phyloP scores from a whole-genome alignment of 1,140 invertebrate species.

The Colletes latitarsis region DNA sequence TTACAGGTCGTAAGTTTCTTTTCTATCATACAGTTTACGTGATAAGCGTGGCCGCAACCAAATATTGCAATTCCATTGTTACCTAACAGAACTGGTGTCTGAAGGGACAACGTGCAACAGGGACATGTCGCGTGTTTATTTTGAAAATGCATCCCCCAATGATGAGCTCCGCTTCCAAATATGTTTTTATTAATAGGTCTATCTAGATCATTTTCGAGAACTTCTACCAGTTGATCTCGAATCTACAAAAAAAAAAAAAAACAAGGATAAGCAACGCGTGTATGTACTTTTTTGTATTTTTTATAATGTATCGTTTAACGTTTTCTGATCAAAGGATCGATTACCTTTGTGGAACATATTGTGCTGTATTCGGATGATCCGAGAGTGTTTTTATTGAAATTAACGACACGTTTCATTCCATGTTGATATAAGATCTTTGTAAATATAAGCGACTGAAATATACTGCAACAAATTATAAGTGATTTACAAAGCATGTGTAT shows the following conservation, averaged over 20 bases:
- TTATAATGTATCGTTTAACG: background rate
- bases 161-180: slow-evolving; percentile 74
- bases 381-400: slow-evolving; percentile 66
- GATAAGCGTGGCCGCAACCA: slow-evolving; percentile 78
- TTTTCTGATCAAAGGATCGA: background rate
- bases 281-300: background rate
- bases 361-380: slow-evolving; percentile 67
- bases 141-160: slow-evolving; percentile 78
- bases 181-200: slow-evolving; percentile 57
- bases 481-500: background rate
- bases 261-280: background rate
- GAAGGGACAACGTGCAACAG: slow-evolving; percentile 76
- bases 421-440: slow-evolving; percentile 75
- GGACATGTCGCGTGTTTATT: slow-evolving; percentile 73
- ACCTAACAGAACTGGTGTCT: slow-evolving; percentile 76
- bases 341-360: slow-evolving; percentile 76
- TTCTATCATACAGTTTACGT: slow-evolving; percentile 79
- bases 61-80: slow-evolving; percentile 78
- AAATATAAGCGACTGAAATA: slow-evolving; percentile 78
- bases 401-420: slow-evolving; percentile 70
- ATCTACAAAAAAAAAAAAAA: slow-evolving; percentile 56
- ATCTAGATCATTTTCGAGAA: slow-evolving; percentile 69
- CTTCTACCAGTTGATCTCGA: slow-evolving; percentile 62
- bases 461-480: slow-evolving; percentile 66
- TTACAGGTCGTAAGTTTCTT: slow-evolving; percentile 77